Evolutionary conservation across 1,140 invertebrate genomes (phyloP), one percentile per base, ranked within the genome.

Genomic region (Drosophila sproati): DNA sequence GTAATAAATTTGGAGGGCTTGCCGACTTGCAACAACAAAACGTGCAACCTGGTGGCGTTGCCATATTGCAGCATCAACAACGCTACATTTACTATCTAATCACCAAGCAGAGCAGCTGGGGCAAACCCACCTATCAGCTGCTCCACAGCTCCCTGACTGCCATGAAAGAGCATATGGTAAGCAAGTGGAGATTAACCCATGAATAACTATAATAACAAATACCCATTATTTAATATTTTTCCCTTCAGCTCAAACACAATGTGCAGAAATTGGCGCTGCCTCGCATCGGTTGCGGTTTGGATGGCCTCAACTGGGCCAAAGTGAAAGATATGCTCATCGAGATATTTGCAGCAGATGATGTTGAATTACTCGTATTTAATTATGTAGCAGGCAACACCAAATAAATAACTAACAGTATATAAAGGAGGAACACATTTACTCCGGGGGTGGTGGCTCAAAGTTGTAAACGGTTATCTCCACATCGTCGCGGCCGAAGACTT

Each of bases 241-340:
- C 10, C 12, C 5, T 29, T 28, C 80, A 91, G 90, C 59, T 87
- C 20, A 28, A 93, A 73, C 77, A 93, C 67, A 64, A 93, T 68
- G 93, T 95, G 0, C 90, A 55, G 3, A 93, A 94, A 56, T 55
- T 95, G 37, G 94, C 94, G 3, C 94, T 96, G 80, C 95, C 95
- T 2, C 86, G 91, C 72, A 94, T 96, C 64, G 95, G 95, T 2
- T 95, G 95, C 91, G 95, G 95, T 4, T 78, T 96, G 31, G 95
- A 96, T 77, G 80, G 93, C 5, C 83, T 96, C 2, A 85, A 94
- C 51, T 96, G 95, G 95, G 57, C 66, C 1, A 91, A 93, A 69
- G 95, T 95, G 0, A 93, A 93, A 69, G 73, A 90, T 10, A 91
- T 94, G 69, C 73, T 95, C 0, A 80, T 92, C 50, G 92, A 93